Percentiles rank a stretch among this genome's conserved stretches.
Conservation (phyloP, 30 jellyfish, hydroid and myxozoan genomes). For the Cassiopea andromeda region DNA sequence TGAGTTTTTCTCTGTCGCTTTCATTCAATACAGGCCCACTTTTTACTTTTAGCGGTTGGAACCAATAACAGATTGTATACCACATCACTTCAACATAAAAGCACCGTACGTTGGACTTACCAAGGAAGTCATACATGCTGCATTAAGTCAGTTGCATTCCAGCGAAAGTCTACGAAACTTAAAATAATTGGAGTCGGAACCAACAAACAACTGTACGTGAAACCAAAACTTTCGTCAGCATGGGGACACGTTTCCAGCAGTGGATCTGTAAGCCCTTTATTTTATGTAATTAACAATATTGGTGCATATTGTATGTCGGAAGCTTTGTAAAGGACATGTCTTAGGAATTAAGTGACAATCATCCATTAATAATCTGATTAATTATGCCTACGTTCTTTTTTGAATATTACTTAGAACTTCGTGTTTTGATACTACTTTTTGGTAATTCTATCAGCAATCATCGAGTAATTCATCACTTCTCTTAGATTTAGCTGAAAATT, state of each 20-base stretch:
- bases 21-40: too few relatives aligned
- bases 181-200: conserved; percentile 16
- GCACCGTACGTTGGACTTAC: conserved; percentile 5
- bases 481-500: too few relatives aligned
- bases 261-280: conserved; percentile 1
- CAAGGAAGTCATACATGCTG: conserved; percentile 33
- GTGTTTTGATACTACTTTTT: too few relatives aligned
- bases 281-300: not conserved
- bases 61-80: conserved; percentile 10
- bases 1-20: too few relatives aligned
- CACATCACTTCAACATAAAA: not conserved
- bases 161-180: not conserved
- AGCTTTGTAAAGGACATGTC: not conserved
- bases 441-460: too few relatives aligned
- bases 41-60: not conserved
- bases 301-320: too few relatives aligned
- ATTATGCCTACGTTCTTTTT: too few relatives aligned
- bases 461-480: too few relatives aligned
- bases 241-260: conserved; percentile 29
- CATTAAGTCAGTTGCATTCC: conserved; percentile 3
- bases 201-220: conserved; percentile 10
- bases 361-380: too few relatives aligned
- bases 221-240: not conserved
- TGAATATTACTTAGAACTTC: too few relatives aligned
- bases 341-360: too few relatives aligned